Conservation (phyloP, 2,797 vertebrate genomes). For the Trichosurus vulpecula region DNA sequence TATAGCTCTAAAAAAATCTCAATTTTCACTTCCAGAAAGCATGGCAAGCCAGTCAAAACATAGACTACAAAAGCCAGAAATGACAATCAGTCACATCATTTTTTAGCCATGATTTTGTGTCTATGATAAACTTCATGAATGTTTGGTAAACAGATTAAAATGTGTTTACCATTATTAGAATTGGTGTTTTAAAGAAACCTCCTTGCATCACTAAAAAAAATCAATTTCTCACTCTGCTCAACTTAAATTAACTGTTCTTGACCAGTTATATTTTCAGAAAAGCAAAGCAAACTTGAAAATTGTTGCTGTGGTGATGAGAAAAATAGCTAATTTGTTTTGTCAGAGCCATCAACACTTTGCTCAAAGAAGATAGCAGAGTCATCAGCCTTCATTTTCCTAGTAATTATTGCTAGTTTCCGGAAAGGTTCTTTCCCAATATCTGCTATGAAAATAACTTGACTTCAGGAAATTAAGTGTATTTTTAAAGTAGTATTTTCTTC, state of each 20-base stretch:
- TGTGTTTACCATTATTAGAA: slow-evolving; percentile 67
- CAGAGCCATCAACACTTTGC: slow-evolving; percentile 55
- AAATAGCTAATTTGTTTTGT: slow-evolving; percentile 71
- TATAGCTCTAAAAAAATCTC: neutral
- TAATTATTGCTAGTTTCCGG: slow-evolving; percentile 55
- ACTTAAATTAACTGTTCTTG: slow-evolving; percentile 73
- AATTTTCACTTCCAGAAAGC: slow-evolving; percentile 24
- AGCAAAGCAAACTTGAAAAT: slow-evolving; percentile 70
- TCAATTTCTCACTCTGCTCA: slow-evolving; percentile 70
- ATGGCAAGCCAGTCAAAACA: neutral
- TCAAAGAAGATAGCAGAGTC: slow-evolving; percentile 21
- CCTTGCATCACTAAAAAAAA: slow-evolving; percentile 57
- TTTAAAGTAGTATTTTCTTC: too few species aligned
- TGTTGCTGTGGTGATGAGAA: slow-evolving; percentile 65
- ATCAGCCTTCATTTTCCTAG: slow-evolving; percentile 63
- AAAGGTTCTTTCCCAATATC: slow-evolving; percentile 36
- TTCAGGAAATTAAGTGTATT: slow-evolving; percentile 38
- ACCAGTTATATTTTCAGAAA: slow-evolving; percentile 71
- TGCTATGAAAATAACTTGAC: slow-evolving; percentile 17
- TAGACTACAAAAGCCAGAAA: neutral
- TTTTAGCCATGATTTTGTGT: slow-evolving; percentile 34
- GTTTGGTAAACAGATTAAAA: slow-evolving; percentile 63
- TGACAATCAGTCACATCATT: neutral
- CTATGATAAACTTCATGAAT: slow-evolving; percentile 56
- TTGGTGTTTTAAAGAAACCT: slow-evolving; percentile 25